Evolutionary conservation across 2,888 invertebrate species (phyloP).

Genomic region (Cryptocephalus moraei): DNA sequence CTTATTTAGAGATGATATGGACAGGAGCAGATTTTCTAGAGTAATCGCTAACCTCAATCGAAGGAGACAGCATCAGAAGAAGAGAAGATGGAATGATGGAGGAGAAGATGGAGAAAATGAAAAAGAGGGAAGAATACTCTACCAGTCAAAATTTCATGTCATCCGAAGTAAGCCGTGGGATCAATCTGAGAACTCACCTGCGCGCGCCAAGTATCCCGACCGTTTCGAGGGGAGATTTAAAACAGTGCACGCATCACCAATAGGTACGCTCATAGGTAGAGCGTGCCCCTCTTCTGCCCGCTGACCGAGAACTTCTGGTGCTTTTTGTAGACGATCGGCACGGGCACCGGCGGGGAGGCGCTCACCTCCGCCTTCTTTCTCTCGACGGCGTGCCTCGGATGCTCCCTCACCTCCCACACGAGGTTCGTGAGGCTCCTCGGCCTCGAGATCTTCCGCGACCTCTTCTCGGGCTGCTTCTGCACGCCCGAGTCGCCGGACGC

Average conservation of each 20-base stretch:
- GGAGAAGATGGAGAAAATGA: too few species aligned
- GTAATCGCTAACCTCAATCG: too few species aligned
- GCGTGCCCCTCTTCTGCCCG: conserved; percentile 29
- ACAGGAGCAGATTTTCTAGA: too few species aligned
- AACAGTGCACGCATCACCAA: too few species aligned
- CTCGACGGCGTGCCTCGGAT: conserved; percentile 31
- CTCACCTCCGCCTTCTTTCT: conserved; percentile 31
- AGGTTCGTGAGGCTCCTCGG: conserved; percentile 80
- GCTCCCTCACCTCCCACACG: conserved; percentile 59
- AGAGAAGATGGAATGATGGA: too few species aligned
- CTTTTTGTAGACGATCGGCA: conserved; percentile 40
- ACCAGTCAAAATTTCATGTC: neutral
- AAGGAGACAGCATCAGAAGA: too few species aligned
- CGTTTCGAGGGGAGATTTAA: too few species aligned
- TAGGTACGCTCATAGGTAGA: conserved; percentile 36
- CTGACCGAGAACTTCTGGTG: conserved; percentile 41
- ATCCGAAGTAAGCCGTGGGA: neutral
- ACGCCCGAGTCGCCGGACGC: conserved; percentile 73
- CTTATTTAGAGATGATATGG: too few species aligned
- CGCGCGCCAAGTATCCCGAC: conserved; percentile 1
- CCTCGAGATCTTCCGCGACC: conserved; percentile 69
- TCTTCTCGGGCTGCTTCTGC: conserved; percentile 72
- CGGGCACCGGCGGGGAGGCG: too few species aligned
- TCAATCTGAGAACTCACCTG: neutral
- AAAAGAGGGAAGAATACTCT: too few species aligned